Conservation (phyloP, 1,140 invertebrate species). For the Micrasema longulum region DNA sequence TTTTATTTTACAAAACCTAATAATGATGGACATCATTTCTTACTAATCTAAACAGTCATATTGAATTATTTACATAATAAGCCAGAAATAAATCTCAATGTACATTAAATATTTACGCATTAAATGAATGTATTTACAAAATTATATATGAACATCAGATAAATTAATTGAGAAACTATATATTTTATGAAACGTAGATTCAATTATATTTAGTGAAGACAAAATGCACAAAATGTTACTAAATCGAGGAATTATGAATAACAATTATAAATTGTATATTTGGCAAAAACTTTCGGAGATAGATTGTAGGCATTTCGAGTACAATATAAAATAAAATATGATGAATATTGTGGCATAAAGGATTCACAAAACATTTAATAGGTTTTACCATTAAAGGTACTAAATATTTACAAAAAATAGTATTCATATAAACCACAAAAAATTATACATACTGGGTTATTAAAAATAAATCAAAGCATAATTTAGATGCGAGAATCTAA, state of each 20-base stretch:
- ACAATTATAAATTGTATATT: background rate
- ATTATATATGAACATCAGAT: too few species aligned
- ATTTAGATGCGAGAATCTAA: too few species aligned
- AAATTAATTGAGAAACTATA: too few species aligned
- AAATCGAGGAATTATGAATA: background rate
- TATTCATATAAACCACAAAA: background rate
- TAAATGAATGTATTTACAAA: background rate
- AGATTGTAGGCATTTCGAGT: too few species aligned
- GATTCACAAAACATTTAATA: background rate
- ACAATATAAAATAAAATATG: too few species aligned
- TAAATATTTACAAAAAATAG: conserved; percentile 4
- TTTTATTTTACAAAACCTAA: conserved; percentile 29
- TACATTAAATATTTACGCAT: background rate
- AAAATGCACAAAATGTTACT: too few species aligned
- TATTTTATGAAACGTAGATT: too few species aligned
- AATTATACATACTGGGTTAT: too few species aligned
- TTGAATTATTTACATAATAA: conserved; percentile 13
- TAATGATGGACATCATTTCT: conserved; percentile 17
- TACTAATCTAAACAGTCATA: conserved; percentile 4
- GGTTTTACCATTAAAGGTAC: background rate
- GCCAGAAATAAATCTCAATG: background rate
- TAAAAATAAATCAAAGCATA: too few species aligned
- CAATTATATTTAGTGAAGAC: too few species aligned
- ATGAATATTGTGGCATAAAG: conserved; percentile 8
- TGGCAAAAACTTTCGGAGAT: conserved; percentile 1